Conservation (phyloP, 53 echinoderm and acorn worm species). For the Stichopus horrens region DNA sequence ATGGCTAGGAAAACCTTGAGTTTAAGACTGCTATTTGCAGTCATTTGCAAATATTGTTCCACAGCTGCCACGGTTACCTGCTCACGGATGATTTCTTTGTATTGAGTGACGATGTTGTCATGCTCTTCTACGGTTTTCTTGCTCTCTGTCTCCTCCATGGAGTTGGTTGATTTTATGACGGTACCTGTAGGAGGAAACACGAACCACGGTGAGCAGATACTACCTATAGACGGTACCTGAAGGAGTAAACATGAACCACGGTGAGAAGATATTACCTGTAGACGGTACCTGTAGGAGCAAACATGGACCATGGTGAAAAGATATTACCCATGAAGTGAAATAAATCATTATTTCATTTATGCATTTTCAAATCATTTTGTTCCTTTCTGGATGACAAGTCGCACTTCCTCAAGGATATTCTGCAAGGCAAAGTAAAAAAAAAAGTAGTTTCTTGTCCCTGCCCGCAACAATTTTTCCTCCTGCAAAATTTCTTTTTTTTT, state of each 20-base stretch:
- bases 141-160: slow-evolving; percentile 71
- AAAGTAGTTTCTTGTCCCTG: no score
- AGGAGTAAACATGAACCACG: slow-evolving; percentile 7
- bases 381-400: no score
- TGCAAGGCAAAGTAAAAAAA: no score
- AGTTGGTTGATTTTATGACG: slow-evolving; percentile 74
- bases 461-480: no score
- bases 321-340: slow-evolving; percentile 39
- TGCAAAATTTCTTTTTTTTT: no score
- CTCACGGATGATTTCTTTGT: slow-evolving; percentile 92
- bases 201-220: neutral
- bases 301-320: neutral
- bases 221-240: slow-evolving; percentile 52
- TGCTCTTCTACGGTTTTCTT: slow-evolving; percentile 97
- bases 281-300: slow-evolving; percentile 57
- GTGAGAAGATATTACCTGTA: neutral
- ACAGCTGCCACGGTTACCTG: slow-evolving; percentile 55
- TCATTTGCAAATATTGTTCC: neutral
- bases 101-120: slow-evolving; percentile 92
- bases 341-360: no score
- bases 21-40: no score
- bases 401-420: no score
- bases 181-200: slow-evolving; percentile 51
- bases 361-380: no score
- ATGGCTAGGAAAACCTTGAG: no score